These are phyloP conservation scores for Sphyrna mokarran DNA, from an alignment of 2,113 vertebrate species.

Conservation along the genomic window DNA sequence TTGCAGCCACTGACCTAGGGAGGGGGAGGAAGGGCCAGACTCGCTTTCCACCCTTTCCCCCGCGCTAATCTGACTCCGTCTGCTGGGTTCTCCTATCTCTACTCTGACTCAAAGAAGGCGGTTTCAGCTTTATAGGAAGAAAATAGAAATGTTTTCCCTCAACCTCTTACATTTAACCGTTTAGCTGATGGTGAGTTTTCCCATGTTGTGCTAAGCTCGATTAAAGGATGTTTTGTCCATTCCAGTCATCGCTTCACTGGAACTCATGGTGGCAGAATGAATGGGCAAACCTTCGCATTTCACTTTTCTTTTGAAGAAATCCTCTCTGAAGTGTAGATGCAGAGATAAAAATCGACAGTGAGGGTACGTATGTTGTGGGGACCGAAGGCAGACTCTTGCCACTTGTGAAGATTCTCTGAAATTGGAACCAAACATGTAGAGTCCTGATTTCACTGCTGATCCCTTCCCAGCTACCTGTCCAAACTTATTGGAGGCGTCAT, in stretches of 20 bases:
- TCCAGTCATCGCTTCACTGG: not conserved
- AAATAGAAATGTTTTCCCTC: conserved; percentile 11
- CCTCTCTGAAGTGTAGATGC: not conserved
- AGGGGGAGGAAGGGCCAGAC: conserved; percentile 60
- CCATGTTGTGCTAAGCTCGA: not conserved
- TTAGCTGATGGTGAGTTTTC: not conserved
- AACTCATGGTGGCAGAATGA: not conserved
- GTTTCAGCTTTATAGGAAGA: not conserved
- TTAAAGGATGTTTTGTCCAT: not conserved
- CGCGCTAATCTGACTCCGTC: conserved; percentile 46
- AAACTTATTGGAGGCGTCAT: not conserved
- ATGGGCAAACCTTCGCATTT: not conserved
- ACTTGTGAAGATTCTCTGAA: not conserved
- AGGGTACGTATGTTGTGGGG: not conserved
- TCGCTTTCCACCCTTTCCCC: conserved; percentile 49
- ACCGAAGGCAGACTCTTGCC: not conserved
- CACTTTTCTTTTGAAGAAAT: not conserved
- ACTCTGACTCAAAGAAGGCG: conserved; percentile 24
- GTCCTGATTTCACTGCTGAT: not conserved
- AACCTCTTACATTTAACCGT: conserved; percentile 1
- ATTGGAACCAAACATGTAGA: not conserved
- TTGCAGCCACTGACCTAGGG: conserved; percentile 57
- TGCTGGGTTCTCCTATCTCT: conserved; percentile 20
- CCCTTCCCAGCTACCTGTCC: too few species aligned
- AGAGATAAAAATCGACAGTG: not conserved